Evolutionary conservation across 2,113 vertebrate species (phyloP).

Genomic region (Engraulis encrasicolus): DNA sequence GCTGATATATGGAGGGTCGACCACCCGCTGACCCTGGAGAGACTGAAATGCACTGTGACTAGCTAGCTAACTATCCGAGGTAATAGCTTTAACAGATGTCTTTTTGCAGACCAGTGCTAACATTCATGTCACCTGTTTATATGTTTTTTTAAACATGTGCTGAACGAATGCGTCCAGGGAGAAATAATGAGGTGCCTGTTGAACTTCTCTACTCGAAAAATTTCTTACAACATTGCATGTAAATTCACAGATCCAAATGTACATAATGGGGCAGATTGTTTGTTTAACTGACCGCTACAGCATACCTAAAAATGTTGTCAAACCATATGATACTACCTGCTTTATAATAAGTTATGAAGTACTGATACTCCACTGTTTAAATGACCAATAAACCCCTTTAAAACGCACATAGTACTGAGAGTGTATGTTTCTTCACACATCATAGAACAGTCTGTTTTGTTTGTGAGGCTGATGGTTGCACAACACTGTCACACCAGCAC

Average conservation of each 20-base stretch:
- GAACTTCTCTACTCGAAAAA: background rate
- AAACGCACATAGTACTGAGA: background rate
- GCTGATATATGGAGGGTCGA: constrained; percentile 17
- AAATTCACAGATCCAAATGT: background rate
- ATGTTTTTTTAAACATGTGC: background rate
- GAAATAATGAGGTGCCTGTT: background rate
- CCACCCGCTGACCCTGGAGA: background rate
- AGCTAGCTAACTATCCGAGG: background rate
- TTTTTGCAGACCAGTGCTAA: background rate
- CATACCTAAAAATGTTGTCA: background rate
- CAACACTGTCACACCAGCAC: constrained; percentile 71
- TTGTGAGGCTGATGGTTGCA: constrained; percentile 60
- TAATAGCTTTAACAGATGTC: background rate
- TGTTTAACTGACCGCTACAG: background rate
- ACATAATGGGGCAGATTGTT: background rate
- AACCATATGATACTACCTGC: background rate
- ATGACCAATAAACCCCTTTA: too few species aligned
- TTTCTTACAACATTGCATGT: background rate
- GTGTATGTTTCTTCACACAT: background rate
- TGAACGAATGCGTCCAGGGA: background rate
- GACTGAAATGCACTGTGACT: background rate
- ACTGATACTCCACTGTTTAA: too few species aligned
- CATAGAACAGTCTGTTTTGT: constrained; percentile 46
- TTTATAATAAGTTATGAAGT: background rate
- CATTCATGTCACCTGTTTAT: background rate